Percentiles rank a stretch among this genome's conserved stretches.
These are phyloP conservation scores for Mobula birostris DNA, from an alignment of 2,113 vertebrate genomes.

Conservation along the genomic window DNA sequence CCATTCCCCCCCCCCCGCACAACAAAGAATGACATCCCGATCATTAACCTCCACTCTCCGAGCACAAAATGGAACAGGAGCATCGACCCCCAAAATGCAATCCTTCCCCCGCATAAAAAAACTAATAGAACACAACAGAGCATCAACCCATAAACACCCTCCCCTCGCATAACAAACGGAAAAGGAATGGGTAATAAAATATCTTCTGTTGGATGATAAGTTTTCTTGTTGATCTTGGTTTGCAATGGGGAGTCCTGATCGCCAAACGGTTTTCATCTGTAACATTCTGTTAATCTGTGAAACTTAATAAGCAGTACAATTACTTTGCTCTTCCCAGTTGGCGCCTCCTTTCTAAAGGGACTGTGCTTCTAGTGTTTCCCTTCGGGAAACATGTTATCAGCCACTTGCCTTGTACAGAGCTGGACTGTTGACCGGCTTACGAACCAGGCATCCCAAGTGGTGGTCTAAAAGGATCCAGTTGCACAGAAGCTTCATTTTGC, in stretches of 20 bases:
- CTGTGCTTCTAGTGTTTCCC: not conserved
- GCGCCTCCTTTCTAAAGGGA: not conserved
- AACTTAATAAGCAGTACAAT: not conserved
- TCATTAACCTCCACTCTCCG: no score
- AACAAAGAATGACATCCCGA: no score
- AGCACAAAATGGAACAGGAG: no score
- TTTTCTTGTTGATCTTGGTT: not conserved
- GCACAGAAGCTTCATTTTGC: not conserved
- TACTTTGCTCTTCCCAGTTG: not conserved
- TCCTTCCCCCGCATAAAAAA: no score
- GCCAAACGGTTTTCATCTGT: not conserved
- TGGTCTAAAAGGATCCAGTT: conserved; percentile 13
- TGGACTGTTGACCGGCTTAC: not conserved
- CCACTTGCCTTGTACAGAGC: not conserved
- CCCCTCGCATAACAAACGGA: no score
- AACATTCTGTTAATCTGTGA: not conserved
- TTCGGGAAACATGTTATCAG: not conserved
- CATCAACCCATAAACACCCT: no score
- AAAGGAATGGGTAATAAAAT: not conserved
- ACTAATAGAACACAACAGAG: no score
- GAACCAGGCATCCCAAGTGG: not conserved
- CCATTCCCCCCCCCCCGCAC: no score
- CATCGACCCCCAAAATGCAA: no score
- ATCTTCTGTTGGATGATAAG: not conserved
- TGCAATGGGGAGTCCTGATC: conserved; percentile 12